These are phyloP conservation scores for Siphamia tubifer DNA, from an alignment of 2,113 vertebrate genomes.

Conservation along the genomic window DNA sequence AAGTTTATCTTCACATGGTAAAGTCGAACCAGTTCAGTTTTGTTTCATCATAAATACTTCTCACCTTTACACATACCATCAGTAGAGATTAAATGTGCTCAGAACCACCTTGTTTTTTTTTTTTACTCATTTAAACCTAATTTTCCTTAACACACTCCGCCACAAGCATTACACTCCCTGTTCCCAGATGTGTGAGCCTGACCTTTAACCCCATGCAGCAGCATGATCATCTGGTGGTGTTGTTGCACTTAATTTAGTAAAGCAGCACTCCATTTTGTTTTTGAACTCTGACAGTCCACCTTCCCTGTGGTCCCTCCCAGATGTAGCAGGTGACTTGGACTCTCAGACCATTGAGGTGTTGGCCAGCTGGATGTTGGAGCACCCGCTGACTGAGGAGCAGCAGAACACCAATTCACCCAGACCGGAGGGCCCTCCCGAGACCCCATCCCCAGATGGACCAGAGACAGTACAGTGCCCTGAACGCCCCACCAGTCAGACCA, in stretches of 20 bases:
- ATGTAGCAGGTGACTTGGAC: slow-evolving; percentile 80
- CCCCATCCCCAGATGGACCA: slow-evolving; percentile 78
- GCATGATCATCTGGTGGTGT: not conserved
- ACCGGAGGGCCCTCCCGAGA: slow-evolving; percentile 55
- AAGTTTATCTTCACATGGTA: too few relatives aligned
- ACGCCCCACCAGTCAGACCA: slow-evolving; percentile 68
- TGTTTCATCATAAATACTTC: too few relatives aligned
- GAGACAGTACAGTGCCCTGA: slow-evolving; percentile 82
- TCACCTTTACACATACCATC: not conserved
- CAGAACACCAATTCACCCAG: slow-evolving; percentile 53
- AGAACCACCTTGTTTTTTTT: not conserved
- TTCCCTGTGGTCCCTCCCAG: slow-evolving; percentile 55
- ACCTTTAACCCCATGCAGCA: not conserved
- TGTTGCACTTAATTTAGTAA: slow-evolving; percentile 8
- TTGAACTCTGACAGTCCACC: slow-evolving; percentile 46
- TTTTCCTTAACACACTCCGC: not conserved
- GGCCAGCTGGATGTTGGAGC: slow-evolving; percentile 86
- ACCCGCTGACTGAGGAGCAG: slow-evolving; percentile 78
- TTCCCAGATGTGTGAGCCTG: slow-evolving; percentile 6
- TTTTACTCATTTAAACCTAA: not conserved
- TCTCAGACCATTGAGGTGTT: slow-evolving; percentile 81
- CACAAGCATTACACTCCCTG: not conserved
- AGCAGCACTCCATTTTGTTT: slow-evolving; percentile 10
- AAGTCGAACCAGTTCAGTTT: too few relatives aligned
- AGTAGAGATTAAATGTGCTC: not conserved